phyloP scores from a whole-genome alignment of 1,140 invertebrate species.

The Matsumurasca onukii region DNA sequence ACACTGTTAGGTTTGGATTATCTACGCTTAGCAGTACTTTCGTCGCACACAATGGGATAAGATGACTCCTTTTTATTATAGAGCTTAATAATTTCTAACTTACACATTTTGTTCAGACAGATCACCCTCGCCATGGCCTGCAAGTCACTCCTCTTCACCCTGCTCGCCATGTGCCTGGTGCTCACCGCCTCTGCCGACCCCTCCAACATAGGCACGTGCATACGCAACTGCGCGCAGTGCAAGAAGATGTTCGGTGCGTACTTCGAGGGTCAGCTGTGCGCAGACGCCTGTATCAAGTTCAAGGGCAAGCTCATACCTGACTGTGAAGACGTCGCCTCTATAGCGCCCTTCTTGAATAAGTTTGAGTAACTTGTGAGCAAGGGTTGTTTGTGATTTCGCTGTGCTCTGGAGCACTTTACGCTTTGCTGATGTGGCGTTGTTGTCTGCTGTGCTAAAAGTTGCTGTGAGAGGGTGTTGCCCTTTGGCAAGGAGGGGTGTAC shows the following conservation, averaged over 20 bases:
- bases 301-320: constrained; percentile 81
- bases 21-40: too few relatives aligned
- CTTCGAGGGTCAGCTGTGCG: constrained; percentile 80
- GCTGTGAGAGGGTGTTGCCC: too few relatives aligned
- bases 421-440: background rate
- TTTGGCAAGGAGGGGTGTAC: too few relatives aligned
- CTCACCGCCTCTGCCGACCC: constrained; percentile 17
- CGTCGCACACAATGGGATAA: too few relatives aligned
- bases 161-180: constrained; percentile 11
- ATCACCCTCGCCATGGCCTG: background rate
- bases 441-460: background rate
- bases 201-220: constrained; percentile 58
- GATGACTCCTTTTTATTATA: too few relatives aligned
- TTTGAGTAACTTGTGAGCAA: too few relatives aligned
- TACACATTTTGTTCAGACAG: too few relatives aligned
- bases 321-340: constrained; percentile 75
- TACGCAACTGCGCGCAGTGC: constrained; percentile 84
- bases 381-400: background rate
- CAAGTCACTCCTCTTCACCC: background rate
- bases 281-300: constrained; percentile 76
- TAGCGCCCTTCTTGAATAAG: constrained; percentile 76
- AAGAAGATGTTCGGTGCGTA: constrained; percentile 82
- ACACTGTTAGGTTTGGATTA: too few relatives aligned
- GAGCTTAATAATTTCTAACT: too few relatives aligned
- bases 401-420: background rate